These are phyloP conservation scores for Cyclophora punctaria DNA, from an alignment of 2,888 invertebrate species.

Conservation along the genomic window DNA sequence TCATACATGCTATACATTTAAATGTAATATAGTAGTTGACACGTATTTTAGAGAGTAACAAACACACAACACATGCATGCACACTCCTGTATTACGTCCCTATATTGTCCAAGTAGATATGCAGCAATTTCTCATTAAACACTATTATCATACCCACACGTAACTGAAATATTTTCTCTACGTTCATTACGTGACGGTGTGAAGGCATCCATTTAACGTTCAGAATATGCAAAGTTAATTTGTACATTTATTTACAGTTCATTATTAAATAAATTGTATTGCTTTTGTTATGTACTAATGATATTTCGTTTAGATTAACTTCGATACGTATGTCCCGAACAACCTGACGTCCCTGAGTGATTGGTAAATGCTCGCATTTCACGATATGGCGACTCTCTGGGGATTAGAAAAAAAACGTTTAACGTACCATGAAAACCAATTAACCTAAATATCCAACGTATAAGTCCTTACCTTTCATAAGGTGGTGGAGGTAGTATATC, in stretches of 20 bases:
- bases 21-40: too few relatives aligned
- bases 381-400: constrained; percentile 63
- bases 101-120: too few relatives aligned
- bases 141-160: constrained; percentile 17
- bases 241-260: constrained; percentile 58
- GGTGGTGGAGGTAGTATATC: constrained; percentile 66
- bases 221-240: constrained; percentile 42
- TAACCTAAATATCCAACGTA: not conserved
- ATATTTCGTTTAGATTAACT: constrained; percentile 60
- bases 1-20: too few relatives aligned
- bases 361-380: constrained; percentile 60
- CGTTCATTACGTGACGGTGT: constrained; percentile 30
- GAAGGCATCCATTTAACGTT: constrained; percentile 28
- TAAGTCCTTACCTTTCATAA: constrained; percentile 54
- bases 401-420: constrained; percentile 17
- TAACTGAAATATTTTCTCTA: constrained; percentile 14
- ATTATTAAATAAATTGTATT: constrained; percentile 52
- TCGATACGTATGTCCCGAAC: constrained; percentile 62
- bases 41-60: too few relatives aligned
- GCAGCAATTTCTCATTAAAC: constrained; percentile 15
- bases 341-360: constrained; percentile 65
- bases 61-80: not conserved
- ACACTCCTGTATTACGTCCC: too few relatives aligned
- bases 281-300: constrained; percentile 67
- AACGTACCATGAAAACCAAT: too few relatives aligned